Evolutionary conservation across 2,888 invertebrate genomes (phyloP).

Genomic region (Drosophila siamana): DNA sequence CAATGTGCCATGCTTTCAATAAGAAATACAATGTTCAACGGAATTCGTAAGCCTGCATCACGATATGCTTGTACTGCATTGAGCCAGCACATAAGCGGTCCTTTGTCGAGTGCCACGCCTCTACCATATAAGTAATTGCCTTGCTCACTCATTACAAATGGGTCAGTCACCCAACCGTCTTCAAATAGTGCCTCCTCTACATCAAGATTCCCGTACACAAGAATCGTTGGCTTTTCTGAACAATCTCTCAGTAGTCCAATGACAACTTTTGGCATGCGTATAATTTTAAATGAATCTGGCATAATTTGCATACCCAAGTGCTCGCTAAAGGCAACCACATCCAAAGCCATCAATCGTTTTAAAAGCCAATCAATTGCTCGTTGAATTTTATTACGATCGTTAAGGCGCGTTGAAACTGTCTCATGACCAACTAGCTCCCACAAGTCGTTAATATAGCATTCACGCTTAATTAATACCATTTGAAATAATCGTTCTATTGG

Average conservation of each 20-base stretch:
- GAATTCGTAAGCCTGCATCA: slow-evolving; percentile 43
- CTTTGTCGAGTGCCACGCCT: slow-evolving; percentile 53
- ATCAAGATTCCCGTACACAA: slow-evolving; percentile 58
- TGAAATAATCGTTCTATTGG: slow-evolving; percentile 38
- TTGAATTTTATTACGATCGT: slow-evolving; percentile 30
- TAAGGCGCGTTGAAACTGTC: slow-evolving; percentile 35
- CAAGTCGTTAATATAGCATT: slow-evolving; percentile 50
- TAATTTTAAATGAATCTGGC: slow-evolving; percentile 25
- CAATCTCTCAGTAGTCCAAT: slow-evolving; percentile 36
- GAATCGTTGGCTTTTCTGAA: slow-evolving; percentile 38
- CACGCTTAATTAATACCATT: slow-evolving; percentile 42
- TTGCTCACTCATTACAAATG: slow-evolving; percentile 49
- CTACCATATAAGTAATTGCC: slow-evolving; percentile 54
- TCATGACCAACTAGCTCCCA: slow-evolving; percentile 47
- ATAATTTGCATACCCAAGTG: slow-evolving; percentile 50
- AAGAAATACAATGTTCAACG: slow-evolving; percentile 48
- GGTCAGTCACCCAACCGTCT: slow-evolving; percentile 55
- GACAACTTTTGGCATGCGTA: slow-evolving; percentile 49
- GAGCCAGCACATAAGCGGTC: slow-evolving; percentile 58
- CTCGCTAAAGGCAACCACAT: slow-evolving; percentile 54
- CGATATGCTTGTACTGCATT: slow-evolving; percentile 56
- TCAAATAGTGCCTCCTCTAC: slow-evolving; percentile 47
- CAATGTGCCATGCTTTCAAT: slow-evolving; percentile 60
- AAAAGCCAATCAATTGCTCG: slow-evolving; percentile 48
- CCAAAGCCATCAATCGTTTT: slow-evolving; percentile 37